Evolutionary conservation across 2,113 vertebrate genomes (phyloP), one percentile per base, ranked within the genome.

Genomic region (Sceloporus undulatus): DNA sequence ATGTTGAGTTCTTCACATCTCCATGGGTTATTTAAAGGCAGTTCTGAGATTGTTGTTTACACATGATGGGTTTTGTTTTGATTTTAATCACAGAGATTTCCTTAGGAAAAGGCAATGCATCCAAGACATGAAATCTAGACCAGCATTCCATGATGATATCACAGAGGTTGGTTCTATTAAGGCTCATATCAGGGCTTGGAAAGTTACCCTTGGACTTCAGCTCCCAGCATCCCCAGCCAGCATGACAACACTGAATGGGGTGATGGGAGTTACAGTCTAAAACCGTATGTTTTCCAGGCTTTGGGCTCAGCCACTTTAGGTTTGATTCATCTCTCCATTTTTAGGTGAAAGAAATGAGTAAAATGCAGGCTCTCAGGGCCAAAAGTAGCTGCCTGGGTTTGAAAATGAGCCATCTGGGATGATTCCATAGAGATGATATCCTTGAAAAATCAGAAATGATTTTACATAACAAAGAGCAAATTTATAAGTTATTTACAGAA

Each of bases 1-100:
- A 85, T 76, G 87, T 79, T 71, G 76, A 27, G 1, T 9, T 71
- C 87, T 85, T 89, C 70, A 79, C 27, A 3, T 54, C 82, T 79
- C 54, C 74, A 10, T 23, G 9, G 9, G 11, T 82, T 81, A 74
- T 56, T 62, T 70, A 40, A 78, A 68, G 62, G 62, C 65, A 82
- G n/a, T 18, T 68, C 9, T 40, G 29, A 84, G 34, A 9, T 19
- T 2, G 25, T 27, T 56, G 25, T 34, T 29, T 62, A 27, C 5
- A 73, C 48, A n/a, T 42, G 48, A 48, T n/a, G 34, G 34, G 34
- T 34, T 34, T 34, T 38, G 29, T 80, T 66, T 42, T 82, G 34
- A 34, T 48, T 48, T 48, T 5, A 62, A 48, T 19, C 38, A 74
- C 1, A 48, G 65, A 65, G 27, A 34, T 18, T 29, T 78, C 38